phyloP scores from a whole-genome alignment of 1,140 invertebrate genomes.

The Tetramorium simillimum region DNA sequence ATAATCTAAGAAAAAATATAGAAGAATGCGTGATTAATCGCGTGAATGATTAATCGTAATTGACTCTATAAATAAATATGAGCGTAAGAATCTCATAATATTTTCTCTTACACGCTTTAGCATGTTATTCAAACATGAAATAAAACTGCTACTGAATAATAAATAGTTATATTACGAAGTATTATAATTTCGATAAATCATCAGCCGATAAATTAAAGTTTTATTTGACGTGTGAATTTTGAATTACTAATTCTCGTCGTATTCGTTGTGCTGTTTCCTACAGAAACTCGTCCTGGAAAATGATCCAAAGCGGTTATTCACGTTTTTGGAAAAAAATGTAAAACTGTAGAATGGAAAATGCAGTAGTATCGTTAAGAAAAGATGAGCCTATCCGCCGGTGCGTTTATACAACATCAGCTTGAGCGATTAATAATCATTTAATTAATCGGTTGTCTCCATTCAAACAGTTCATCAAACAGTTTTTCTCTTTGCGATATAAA shows the following conservation, averaged over 20 bases:
- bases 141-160: conserved; percentile 25
- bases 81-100: neutral
- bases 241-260: neutral
- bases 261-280: neutral
- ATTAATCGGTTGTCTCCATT: conserved; percentile 28
- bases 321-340: neutral
- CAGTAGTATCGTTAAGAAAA: neutral
- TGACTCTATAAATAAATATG: conserved; percentile 29
- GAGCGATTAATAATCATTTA: conserved; percentile 26
- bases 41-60: neutral
- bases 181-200: neutral
- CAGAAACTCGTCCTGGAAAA: neutral
- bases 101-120: neutral
- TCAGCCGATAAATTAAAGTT: neutral
- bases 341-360: conserved; percentile 4
- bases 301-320: neutral
- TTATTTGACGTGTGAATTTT: neutral
- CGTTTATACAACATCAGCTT: conserved; percentile 5
- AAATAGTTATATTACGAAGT: neutral
- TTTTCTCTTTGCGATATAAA: conserved; percentile 17
- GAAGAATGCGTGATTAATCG: neutral
- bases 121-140: conserved; percentile 1
- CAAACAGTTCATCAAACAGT: neutral
- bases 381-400: neutral
- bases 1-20: neutral